These are phyloP conservation scores for Lontra canadensis DNA, from an alignment of 2,113 vertebrate species.

Conservation along the genomic window DNA sequence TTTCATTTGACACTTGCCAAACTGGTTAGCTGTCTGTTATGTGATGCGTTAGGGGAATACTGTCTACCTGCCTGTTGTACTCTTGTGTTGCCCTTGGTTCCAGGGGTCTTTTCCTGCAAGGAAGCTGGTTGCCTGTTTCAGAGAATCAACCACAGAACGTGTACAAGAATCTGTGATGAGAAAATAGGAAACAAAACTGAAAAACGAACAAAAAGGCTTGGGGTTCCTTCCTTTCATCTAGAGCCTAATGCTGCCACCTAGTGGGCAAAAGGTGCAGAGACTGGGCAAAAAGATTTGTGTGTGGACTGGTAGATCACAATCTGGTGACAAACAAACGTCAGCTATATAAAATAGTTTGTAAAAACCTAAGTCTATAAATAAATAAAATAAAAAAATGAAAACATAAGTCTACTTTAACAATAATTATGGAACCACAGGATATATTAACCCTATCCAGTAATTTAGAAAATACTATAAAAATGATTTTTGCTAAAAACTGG, in stretches of 20 bases:
- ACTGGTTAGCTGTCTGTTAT: slow-evolving; percentile 81
- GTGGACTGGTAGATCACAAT: neutral
- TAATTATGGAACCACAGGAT: neutral
- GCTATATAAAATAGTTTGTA: neutral
- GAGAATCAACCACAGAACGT: neutral
- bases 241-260: slow-evolving; percentile 77
- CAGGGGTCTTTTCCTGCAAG: slow-evolving; percentile 75
- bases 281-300: neutral
- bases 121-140: slow-evolving; percentile 56
- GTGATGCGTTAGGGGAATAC: slow-evolving; percentile 83
- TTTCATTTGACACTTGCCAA: slow-evolving; percentile 39
- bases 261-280: slow-evolving; percentile 11
- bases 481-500: neutral
- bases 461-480: neutral
- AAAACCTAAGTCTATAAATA: neutral
- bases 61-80: slow-evolving; percentile 87
- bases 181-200: neutral
- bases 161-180: neutral
- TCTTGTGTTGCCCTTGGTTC: slow-evolving; percentile 88
- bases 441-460: neutral
- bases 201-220: neutral
- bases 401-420: neutral
- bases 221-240: neutral
- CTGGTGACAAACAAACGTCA: neutral
- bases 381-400: neutral